Evolutionary conservation across 2,797 vertebrate species (phyloP), one percentile per base, ranked within the genome.

Genomic region (Oryzias sinensis): DNA sequence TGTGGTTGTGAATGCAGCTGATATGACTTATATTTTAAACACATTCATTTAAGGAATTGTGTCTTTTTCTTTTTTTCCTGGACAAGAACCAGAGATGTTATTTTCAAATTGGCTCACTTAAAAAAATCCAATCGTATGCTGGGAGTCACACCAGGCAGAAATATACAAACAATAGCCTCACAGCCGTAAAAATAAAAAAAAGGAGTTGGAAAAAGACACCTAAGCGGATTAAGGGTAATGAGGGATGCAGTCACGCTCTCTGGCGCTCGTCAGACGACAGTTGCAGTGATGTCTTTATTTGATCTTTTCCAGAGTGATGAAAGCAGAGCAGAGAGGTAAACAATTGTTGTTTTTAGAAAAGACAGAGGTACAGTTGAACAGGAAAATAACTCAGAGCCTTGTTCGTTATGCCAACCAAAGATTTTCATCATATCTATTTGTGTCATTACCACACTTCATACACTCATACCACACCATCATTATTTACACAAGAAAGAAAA

Each of bases 301-400:
- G 81, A 85, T 88, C 65, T 75, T 80, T 76, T 64, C 20, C 17
- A 62, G 64, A 85, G 77, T 86, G 86, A 75, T 86, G 65, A 60
- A 78, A 81, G 78, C 81, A 84, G 71, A 81, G 78, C 81, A 84
- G 71, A 77, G 74, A 80, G 68, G 74, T 81, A 76, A 90, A 88
- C 75, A 83, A 63, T 70, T 72, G 66, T 73, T 82, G 65, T 74
- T 79, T 83, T 79, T 51, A 46, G 44, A 88, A 85, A 86, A 49
- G 56, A 84, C 59, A 77, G 59, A 79, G 20, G 51, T 71, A 71
- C 4, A 29, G 18, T 62, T 56, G 71, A 45, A 73, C 78, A 77
- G 62, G 42, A 68, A 81, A 74, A 77, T 62, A 49, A 49, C 42
- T 74, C 46, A 70, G 53, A 58, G 67, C 27, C 5, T 81, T 75